Percentiles rank a stretch among this genome's conserved stretches.
Conservation (phyloP, 2,888 invertebrate species). For the Enchytraeus crypticus region DNA sequence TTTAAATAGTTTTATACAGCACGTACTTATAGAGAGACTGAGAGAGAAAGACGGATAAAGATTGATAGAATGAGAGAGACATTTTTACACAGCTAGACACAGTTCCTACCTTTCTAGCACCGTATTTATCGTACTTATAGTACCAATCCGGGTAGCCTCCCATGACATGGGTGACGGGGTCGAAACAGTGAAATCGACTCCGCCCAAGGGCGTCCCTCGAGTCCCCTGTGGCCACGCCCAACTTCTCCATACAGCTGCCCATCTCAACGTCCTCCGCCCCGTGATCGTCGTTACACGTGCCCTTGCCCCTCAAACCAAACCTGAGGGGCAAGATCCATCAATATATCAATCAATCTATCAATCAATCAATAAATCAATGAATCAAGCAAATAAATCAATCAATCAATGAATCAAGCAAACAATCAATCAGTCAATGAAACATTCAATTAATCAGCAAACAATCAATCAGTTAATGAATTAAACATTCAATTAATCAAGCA, state of each 20-base stretch:
- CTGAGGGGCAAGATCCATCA: no score
- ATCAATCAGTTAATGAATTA: no score
- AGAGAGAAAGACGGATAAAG: background rate
- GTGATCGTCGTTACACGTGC: background rate
- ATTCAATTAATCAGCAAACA: no score
- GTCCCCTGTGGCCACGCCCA: constrained; percentile 37
- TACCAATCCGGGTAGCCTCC: constrained; percentile 43
- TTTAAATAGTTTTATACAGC: no score
- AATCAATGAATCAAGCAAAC: no score
- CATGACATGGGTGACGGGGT: constrained; percentile 34
- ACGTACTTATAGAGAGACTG: no score
- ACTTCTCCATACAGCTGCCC: constrained; percentile 38
- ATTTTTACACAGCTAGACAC: background rate
- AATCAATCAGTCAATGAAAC: no score
- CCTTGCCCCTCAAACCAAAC: background rate
- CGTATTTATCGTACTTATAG: constrained; percentile 35
- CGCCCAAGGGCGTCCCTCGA: constrained; percentile 36
- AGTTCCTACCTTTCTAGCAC: constrained; percentile 31
- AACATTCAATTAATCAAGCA: no score
- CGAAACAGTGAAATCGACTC: constrained; percentile 43
- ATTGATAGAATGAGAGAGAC: background rate
- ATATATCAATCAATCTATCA: no score
- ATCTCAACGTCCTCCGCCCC: constrained; percentile 43
- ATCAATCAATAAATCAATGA: no score
- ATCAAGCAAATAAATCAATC: no score